Conservation (phyloP, 2,797 vertebrate genomes). For the Catostomus latipinnis region DNA sequence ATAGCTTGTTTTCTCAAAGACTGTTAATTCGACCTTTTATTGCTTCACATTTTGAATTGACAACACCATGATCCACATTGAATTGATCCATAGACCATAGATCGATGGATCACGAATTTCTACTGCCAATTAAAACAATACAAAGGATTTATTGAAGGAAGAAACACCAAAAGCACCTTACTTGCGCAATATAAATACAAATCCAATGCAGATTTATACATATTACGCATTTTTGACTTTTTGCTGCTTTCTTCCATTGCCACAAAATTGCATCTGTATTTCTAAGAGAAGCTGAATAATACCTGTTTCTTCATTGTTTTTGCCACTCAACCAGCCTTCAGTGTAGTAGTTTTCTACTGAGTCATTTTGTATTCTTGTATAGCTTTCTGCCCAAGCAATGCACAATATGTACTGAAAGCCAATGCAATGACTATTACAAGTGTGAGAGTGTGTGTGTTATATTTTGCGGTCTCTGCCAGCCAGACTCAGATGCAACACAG, state of each 20-base stretch:
- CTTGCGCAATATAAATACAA: conserved; percentile 13
- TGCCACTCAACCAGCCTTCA: neutral
- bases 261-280: conserved; percentile 9
- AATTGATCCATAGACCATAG: neutral
- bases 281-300: neutral
- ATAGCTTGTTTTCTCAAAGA: neutral
- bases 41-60: neutral
- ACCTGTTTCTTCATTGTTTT: neutral
- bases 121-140: neutral
- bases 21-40: neutral
- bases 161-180: conserved; percentile 4
- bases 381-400: neutral
- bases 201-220: neutral
- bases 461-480: neutral
- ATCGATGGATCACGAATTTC: neutral
- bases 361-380: too few species aligned
- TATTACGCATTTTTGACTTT: neutral
- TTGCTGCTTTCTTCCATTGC: conserved; percentile 20
- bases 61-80: too few species aligned
- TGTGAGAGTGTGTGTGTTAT: neutral
- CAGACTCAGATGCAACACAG: conserved; percentile 12
- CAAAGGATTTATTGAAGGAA: neutral
- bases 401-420: conserved; percentile 40
- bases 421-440: neutral
- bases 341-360: neutral